Evolutionary conservation across 2,113 vertebrate species (phyloP), one percentile per base, ranked within the genome.

Genomic region (Siphamia tubifer): DNA sequence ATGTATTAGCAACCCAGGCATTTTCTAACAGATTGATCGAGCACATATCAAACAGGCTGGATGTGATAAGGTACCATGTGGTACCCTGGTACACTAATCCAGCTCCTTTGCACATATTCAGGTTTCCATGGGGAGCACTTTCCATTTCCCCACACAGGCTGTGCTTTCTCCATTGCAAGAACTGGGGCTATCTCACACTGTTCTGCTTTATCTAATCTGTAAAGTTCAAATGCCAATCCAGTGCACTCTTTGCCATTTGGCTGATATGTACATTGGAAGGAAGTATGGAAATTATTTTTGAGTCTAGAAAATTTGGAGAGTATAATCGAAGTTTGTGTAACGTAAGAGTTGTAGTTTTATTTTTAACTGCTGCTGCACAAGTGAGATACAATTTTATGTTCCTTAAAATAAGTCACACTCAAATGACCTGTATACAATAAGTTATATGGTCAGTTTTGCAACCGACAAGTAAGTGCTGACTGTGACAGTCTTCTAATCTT

Each of bases 41-140:
- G 45, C 23, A 30, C 73, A 48, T 79, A 82, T 87, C 67, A 55
- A 56, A 63, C 31, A 45, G 56, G 39, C 8, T 5, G 7, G 54
- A 49, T 43, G 38, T 48, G 87, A 87, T 88, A 82, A 83, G 45
- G 62, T 48, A 81, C 54, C 72, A 74, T 24, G 35, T 68, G 66
- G 62, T 77, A 21, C 62, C 55, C 44, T 77, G 61, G 54, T 69
- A 73, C 77, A 65, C 52, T 74, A 78, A 81, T 84, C 77, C 70
- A 64, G 42, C 61, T 68, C 27, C 63, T 58, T 75, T 72, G 77
- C 76, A 82, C 61, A 69, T 60, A 51, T 62, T 82, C 71, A 77
- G 49, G 79, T 89, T 87, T 88, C 81, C 78, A 79, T 68, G 70
- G 53, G 30, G 25, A 64, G 47, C 61, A 25, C 45, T 61, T 83